Percentiles rank a stretch among this genome's conserved stretches.
These are phyloP conservation scores for Dastarcus helophoroides DNA, from an alignment of 2,888 invertebrate species.

Conservation along the genomic window DNA sequence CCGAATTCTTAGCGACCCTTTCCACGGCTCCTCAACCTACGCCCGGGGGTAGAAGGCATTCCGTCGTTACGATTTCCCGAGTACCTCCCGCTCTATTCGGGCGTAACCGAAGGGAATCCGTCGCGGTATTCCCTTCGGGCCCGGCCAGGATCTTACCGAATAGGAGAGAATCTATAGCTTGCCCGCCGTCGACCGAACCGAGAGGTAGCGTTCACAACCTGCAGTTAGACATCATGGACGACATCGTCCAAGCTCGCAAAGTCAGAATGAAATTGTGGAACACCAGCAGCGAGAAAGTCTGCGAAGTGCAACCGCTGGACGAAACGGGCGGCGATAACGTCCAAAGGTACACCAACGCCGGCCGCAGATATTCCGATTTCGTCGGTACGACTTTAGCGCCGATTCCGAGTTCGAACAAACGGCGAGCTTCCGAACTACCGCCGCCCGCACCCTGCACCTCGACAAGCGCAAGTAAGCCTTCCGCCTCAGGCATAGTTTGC, in stretches of 20 bases:
- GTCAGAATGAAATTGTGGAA: slow-evolving; percentile 77
- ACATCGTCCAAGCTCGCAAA: slow-evolving; percentile 72
- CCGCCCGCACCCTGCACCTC: slow-evolving; percentile 14
- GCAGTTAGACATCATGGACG: slow-evolving; percentile 80
- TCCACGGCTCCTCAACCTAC: slow-evolving; percentile 62
- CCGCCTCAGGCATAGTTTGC: slow-evolving; percentile 55
- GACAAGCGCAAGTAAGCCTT: slow-evolving; percentile 30
- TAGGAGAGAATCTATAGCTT: slow-evolving; percentile 37
- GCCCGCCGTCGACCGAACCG: slow-evolving; percentile 62
- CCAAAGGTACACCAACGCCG: slow-evolving; percentile 46
- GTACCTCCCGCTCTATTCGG: slow-evolving; percentile 69
- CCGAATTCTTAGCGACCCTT: slow-evolving; percentile 71
- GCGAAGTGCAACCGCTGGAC: slow-evolving; percentile 71
- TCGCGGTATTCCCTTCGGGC: slow-evolving; percentile 60
- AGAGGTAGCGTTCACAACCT: slow-evolving; percentile 71
- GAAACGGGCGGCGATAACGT: slow-evolving; percentile 43
- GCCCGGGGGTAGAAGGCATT: slow-evolving; percentile 69
- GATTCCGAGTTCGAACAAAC: slow-evolving; percentile 43
- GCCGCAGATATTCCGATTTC: slow-evolving; percentile 60
- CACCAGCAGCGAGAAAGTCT: slow-evolving; percentile 63
- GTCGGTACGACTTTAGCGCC: slow-evolving; percentile 49
- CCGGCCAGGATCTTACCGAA: slow-evolving; percentile 33
- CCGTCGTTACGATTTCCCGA: slow-evolving; percentile 76
- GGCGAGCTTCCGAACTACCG: slow-evolving; percentile 67
- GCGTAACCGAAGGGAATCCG: slow-evolving; percentile 66